Evolutionary conservation across 2,113 vertebrate species (phyloP).

Genomic region (Oncorhynchus nerka): DNA sequence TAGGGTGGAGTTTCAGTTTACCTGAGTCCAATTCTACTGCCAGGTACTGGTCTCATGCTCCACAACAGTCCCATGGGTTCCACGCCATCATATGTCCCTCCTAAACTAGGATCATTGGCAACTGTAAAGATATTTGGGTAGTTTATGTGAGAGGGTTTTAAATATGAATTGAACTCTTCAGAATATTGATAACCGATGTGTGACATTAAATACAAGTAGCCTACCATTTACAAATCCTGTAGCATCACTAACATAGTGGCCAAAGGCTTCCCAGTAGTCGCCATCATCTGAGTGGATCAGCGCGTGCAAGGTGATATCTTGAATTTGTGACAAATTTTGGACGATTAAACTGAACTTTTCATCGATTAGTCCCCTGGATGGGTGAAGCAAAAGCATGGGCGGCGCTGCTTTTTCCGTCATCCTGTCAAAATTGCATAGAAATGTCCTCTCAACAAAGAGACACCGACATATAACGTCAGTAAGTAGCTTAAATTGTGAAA

Average conservation of each 20-base stretch:
- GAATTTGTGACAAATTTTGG: not conserved
- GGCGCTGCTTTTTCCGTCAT: not conserved
- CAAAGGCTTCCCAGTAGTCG: conserved; percentile 54
- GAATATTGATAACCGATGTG: no score
- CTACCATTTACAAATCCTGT: conserved; percentile 57
- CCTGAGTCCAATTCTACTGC: conserved; percentile 69
- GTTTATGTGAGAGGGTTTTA: no score
- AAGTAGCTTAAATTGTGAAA: no score
- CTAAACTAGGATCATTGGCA: conserved; percentile 59
- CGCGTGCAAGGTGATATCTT: conserved; percentile 34
- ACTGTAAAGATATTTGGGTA: conserved; percentile 40
- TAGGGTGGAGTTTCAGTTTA: conserved; percentile 16
- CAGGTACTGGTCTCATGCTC: conserved; percentile 72
- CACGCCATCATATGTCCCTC: conserved; percentile 69
- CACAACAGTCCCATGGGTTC: conserved; percentile 75
- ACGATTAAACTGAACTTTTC: conserved; percentile 35
- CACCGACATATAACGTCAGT: no score
- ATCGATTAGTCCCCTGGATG: conserved; percentile 35
- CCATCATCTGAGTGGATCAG: conserved; percentile 41
- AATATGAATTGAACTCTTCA: no score
- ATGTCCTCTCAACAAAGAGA: no score
- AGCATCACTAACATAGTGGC: conserved; percentile 43
- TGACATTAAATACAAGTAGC: not conserved
- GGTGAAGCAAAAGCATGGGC: conserved; percentile 30
- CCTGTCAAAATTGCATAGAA: no score